These are phyloP conservation scores for Paracanthobrama guichenoti DNA, from an alignment of 2,113 vertebrate genomes.

Conservation along the genomic window DNA sequence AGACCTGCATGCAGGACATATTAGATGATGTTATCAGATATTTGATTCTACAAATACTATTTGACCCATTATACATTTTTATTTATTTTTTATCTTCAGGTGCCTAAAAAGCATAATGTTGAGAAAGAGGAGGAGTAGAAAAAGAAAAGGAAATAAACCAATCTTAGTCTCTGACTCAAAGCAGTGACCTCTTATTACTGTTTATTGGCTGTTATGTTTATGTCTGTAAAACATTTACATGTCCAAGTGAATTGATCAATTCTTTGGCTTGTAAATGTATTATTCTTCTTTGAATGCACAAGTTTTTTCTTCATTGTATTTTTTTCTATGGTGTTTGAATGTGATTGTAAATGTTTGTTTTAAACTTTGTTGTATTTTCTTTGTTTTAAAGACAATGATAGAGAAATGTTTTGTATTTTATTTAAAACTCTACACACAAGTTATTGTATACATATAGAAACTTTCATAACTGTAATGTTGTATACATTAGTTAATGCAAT, in stretches of 20 bases:
- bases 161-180: constrained; percentile 14
- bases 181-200: constrained; percentile 7
- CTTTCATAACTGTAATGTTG: neutral
- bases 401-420: constrained; percentile 50
- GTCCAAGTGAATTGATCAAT: constrained; percentile 20
- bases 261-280: constrained; percentile 32
- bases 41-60: neutral
- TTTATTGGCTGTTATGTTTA: neutral
- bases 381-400: neutral
- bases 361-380: constrained; percentile 32
- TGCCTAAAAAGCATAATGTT: constrained; percentile 75
- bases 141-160: constrained; percentile 50
- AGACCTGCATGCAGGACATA: neutral
- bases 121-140: constrained; percentile 71
- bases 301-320: constrained; percentile 7
- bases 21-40: neutral
- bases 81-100: constrained; percentile 52
- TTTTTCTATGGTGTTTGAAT: constrained; percentile 25
- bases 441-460: constrained; percentile 31
- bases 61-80: neutral
- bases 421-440: constrained; percentile 15
- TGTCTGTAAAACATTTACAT: constrained; percentile 19
- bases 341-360: constrained; percentile 46
- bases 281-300: constrained; percentile 42
- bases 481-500: constrained; percentile 40